Base-by-base conservation (phyloP, 2,113 vertebrate genomes). In the Pterocles orientalis region DNA sequence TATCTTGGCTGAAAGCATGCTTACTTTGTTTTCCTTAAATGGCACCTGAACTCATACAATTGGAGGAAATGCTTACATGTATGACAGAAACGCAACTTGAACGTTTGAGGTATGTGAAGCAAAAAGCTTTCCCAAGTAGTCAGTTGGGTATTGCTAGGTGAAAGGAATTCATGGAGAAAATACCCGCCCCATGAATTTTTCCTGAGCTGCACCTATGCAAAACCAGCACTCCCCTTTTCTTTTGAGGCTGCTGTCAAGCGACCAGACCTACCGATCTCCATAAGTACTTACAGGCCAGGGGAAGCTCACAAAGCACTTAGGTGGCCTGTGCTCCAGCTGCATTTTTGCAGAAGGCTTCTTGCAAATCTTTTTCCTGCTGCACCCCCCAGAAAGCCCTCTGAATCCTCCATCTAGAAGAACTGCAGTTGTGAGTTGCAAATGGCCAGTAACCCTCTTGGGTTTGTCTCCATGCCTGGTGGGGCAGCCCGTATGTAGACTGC, bases 401-500 rank as follows among this genome's bases (percentile, higher is more conserved):
- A 82, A 34, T 71, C 39, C 24, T 86, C 26, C 48, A 65, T 1
- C 54, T 64, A 31, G 57, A 29, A 80, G 54, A 48, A 62, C 23
- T 41, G 31, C 31, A 24, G 24, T 28, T 75, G 45, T 56, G 39
- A 15, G 53, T 41, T 54, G 28, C 73, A 2, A 70, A 62, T 0
- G 0, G 12, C 36, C 0, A 0, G 51, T 57, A 25, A 43, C 48
- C 28, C 14, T 16, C 65, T 43, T 47, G 34, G 26, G 3, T 85
- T 85, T 50, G 47, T 47, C n/a, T 82, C 51, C 0, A 0, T 82
- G 69, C 57, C 43, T 76, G n/a, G 17, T 82, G 47, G 15, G 88
- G 34, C 48, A 90, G 34, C 24, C 24, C 1, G 0, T 20, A 4
- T 2, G 3, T 13, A 54, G 51, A 23, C 24, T 75, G 51, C 18